phyloP scores from a whole-genome alignment of 2,888 invertebrate species.

The Parnassius glacialis region DNA sequence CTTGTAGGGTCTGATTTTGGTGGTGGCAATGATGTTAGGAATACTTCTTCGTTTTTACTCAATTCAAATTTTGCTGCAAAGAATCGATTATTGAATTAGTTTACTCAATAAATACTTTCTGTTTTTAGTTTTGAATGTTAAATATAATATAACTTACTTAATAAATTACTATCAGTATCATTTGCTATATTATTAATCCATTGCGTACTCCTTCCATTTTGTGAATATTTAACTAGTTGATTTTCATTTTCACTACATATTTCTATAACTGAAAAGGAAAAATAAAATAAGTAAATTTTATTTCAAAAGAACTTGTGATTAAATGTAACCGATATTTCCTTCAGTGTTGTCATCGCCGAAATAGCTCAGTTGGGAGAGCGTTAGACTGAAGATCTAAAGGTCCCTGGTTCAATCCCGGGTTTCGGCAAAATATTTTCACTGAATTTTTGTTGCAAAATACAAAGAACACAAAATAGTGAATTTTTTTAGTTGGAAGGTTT shows the following conservation, averaged over 20 bases:
- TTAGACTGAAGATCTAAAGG: constrained; percentile 27
- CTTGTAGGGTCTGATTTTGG: constrained; percentile 66
- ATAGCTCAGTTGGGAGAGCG: constrained; percentile 26
- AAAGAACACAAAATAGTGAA: not conserved
- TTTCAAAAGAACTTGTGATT: not conserved
- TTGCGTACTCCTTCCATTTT: constrained; percentile 57
- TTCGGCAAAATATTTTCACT: constrained; percentile 5
- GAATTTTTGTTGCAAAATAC: not conserved
- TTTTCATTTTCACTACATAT: constrained; percentile 56
- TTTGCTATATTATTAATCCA: constrained; percentile 55
- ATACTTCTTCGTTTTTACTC: constrained; percentile 54
- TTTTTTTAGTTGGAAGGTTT: too few relatives aligned
- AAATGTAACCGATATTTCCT: not conserved
- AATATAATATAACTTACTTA: constrained; percentile 44
- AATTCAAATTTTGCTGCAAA: constrained; percentile 54
- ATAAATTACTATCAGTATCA: constrained; percentile 59
- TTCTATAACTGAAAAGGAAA: constrained; percentile 66
- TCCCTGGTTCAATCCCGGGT: constrained; percentile 22
- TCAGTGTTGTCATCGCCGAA: not conserved
- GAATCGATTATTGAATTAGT: not conserved
- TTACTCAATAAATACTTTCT: not conserved
- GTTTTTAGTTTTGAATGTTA: too few relatives aligned
- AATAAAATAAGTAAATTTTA: constrained; percentile 6
- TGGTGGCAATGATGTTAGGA: constrained; percentile 59
- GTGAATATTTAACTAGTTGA: constrained; percentile 50